Conservation (phyloP, 2,113 vertebrate species). For the Coracopsis vasa region DNA sequence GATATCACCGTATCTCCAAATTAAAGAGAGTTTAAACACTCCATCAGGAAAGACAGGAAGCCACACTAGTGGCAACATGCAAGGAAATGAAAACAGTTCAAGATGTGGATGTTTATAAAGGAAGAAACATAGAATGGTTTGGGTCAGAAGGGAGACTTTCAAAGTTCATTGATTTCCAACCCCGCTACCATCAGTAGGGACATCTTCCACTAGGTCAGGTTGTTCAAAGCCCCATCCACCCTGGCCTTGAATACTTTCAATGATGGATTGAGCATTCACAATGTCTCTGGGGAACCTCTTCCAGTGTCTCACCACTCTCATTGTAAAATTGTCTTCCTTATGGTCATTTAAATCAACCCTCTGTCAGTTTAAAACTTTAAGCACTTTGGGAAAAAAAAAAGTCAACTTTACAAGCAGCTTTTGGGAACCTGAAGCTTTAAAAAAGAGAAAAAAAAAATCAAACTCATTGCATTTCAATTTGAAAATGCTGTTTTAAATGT, state of each 20-base stretch:
- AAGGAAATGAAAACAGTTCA: not conserved
- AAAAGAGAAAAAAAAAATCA: not conserved
- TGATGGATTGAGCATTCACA: not conserved
- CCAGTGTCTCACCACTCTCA: not conserved
- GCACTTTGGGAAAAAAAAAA: not conserved
- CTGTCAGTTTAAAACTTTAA: not conserved
- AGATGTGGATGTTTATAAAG: not conserved
- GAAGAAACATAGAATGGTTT: not conserved
- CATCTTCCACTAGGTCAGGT: not conserved
- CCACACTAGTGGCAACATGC: not conserved
- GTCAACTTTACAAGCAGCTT: not conserved
- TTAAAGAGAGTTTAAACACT: not conserved
- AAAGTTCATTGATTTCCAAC: not conserved
- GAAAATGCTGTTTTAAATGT: not conserved
- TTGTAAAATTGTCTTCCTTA: not conserved
- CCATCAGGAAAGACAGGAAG: not conserved
- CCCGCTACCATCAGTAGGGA: not conserved
- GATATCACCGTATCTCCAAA: not conserved
- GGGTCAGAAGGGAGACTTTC: not conserved
- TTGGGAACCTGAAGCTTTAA: not conserved
- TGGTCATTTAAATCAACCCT: not conserved
- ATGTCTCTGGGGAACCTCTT: not conserved
- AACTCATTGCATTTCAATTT: not conserved
- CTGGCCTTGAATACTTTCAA: not conserved
- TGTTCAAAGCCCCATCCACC: not conserved